phyloP scores from a whole-genome alignment of 1,140 invertebrate species.

The Panonychus citri region DNA sequence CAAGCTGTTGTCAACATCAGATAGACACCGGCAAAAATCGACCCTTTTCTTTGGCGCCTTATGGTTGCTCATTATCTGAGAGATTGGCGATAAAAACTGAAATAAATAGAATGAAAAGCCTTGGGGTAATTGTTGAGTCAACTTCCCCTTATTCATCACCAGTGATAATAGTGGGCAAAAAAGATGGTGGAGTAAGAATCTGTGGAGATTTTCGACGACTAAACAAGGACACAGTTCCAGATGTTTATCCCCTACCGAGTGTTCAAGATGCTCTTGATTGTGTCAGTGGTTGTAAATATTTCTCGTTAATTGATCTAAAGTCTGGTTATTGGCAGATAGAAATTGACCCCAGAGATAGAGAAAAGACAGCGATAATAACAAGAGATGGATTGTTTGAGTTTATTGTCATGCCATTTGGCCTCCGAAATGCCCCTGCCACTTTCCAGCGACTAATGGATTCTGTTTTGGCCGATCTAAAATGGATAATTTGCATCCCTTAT shows the following conservation, averaged over 20 bases:
- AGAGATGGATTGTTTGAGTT: background rate
- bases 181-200: slow-evolving; percentile 22
- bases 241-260: slow-evolving; percentile 28
- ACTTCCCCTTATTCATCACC: background rate
- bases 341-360: slow-evolving; percentile 14
- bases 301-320: background rate
- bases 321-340: slow-evolving; percentile 15
- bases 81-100: background rate
- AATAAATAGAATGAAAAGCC: background rate
- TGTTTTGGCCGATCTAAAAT: slow-evolving; percentile 6
- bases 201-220: slow-evolving; percentile 26
- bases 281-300: slow-evolving; percentile 18
- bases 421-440: slow-evolving; percentile 6
- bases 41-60: background rate
- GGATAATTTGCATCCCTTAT: slow-evolving; percentile 10
- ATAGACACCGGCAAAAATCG: background rate
- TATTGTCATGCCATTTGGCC: background rate
- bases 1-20: slow-evolving; percentile 16
- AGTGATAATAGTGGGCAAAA: slow-evolving; percentile 19
- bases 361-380: slow-evolving; percentile 11
- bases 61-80: background rate
- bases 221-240: slow-evolving; percentile 22
- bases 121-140: background rate
- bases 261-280: slow-evolving; percentile 23
- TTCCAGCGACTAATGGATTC: slow-evolving; percentile 16